A percentile compares a stretch with the other conserved stretches of the same genome.
These are phyloP conservation scores for Clarias platycephalus DNA, from an alignment of 2,797 vertebrate genomes.

Conservation along the genomic window DNA sequence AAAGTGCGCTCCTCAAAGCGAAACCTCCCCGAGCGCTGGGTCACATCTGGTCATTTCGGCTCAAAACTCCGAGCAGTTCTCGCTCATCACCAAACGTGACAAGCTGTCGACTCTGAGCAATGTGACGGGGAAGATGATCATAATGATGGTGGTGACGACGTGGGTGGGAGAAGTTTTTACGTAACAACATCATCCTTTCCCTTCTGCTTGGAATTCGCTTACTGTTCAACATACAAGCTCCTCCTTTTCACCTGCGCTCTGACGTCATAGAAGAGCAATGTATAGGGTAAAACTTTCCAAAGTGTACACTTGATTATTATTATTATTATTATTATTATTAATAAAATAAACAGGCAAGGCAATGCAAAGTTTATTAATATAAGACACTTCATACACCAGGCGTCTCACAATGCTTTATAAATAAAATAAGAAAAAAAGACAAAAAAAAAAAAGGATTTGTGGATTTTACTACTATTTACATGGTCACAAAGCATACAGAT, in stretches of 20 bases:
- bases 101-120: background rate
- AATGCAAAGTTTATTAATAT: background rate
- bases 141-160: background rate
- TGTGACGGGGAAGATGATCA: background rate
- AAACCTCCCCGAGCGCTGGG: background rate
- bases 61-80: background rate
- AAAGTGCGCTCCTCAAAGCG: background rate
- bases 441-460: no score
- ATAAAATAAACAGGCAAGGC: background rate
- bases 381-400: background rate
- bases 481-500: no score
- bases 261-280: background rate
- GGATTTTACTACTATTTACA: no score
- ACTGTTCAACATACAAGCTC: background rate
- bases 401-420: background rate
- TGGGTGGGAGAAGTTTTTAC: background rate
- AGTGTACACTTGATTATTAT: background rate
- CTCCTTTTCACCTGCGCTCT: conserved; percentile 15
- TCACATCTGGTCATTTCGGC: background rate
- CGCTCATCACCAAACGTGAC: background rate
- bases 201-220: background rate
- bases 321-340: no score
- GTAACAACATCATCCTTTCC: background rate
- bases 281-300: background rate
- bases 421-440: background rate